Evolutionary conservation across 2,888 invertebrate species (phyloP), one percentile per base, ranked within the genome.

Genomic region (Tromatobia lineatoria): DNA sequence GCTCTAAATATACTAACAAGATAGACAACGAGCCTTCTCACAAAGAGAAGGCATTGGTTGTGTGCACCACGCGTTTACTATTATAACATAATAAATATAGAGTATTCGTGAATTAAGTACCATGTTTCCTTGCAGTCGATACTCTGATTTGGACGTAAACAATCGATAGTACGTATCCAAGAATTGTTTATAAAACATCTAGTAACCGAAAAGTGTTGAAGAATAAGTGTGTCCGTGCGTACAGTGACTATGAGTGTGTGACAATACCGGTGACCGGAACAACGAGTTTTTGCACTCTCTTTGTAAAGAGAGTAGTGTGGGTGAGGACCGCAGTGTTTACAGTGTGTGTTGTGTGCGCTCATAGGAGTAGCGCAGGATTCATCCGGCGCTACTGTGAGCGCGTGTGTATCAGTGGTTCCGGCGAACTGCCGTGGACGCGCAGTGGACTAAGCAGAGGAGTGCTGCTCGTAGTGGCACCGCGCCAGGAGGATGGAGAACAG

Each of bases 241-340:
- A 88, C 61, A 61, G 87, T 88, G 88, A 89, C 86, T 88, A 93
- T 93, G 92, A 90, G 91, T 90, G 92, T 91, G 91, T 93, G 93
- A 93, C 92, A 89, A 88, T 86, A 84, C 81, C 78, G 66, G 69
- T 80, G 70, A 57, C 50, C 77, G 69, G 80, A 79, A 85, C 75
- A 61, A 75, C 86, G 81, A 81, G 86, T 66, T 54, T 78, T 67
- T 75, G 18, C 67, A 57, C 42, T 74, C 38, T 42, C 29, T 67
- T 71, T 66, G 20, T 8, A 50, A 50, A 20, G 61, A 20, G 47
- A 15, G 64, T 61, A 6, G 59, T 67, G 66, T 52, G 67, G 64
- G 42, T 50, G 61, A 66, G 47, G 34, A 34, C 13, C 42, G 47
- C 45, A 50, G 80, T 69, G 42, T 64, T 54, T 66, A 59, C 23